Base-by-base conservation (phyloP, 1,140 invertebrate genomes). In the Oreohelix idahoensis region DNA sequence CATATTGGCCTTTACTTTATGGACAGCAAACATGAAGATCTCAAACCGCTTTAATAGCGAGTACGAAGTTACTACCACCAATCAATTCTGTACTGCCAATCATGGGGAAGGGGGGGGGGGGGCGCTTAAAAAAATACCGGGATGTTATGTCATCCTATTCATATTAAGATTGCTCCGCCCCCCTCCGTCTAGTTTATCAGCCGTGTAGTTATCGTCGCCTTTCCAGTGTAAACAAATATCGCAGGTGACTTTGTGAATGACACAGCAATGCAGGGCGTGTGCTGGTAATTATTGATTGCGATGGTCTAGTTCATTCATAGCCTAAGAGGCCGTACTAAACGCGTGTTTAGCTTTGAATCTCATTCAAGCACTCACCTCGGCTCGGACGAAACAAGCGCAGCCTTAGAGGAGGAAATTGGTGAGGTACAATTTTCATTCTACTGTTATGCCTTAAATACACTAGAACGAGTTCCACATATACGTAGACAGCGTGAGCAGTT, bases 151-250 rank as follows among this genome's bases (percentile, higher is more conserved):
- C 42, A 45, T 45, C 42, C 42, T 45, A 45, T 45, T 77, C 29
- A 29, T 17, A 29, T n/a, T 77, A 20, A 39, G 26, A 39, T 74
- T 38, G 71, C 71, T 23, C 71, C 39, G 71, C 71, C 71, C 71
- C 71, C 71, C n/a, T 70, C 69, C 26, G 87, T 81, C 82, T 74
- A 58, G 69, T 13, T n/a, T 38, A 70, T 35, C 32, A 35, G 26
- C 35, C 35, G 2, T 74, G 71, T 74, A 42, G 71, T 74, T 74
- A 35, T 74, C 38, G 23, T 39, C 15, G 39, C 39, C 26, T 29
- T 1, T 10, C 71, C n/a, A 74, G 36, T 74, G 71, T 74, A 74
- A 74, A 74, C 36, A 74, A 42, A 74, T 36, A n/a, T 20, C 26
- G 38, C n/a, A 39, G 38, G 36, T 23, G 42, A 74, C 35, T 74